Conservation (phyloP, 2,113 vertebrate species). For the Trichomycterus rosablanca region DNA sequence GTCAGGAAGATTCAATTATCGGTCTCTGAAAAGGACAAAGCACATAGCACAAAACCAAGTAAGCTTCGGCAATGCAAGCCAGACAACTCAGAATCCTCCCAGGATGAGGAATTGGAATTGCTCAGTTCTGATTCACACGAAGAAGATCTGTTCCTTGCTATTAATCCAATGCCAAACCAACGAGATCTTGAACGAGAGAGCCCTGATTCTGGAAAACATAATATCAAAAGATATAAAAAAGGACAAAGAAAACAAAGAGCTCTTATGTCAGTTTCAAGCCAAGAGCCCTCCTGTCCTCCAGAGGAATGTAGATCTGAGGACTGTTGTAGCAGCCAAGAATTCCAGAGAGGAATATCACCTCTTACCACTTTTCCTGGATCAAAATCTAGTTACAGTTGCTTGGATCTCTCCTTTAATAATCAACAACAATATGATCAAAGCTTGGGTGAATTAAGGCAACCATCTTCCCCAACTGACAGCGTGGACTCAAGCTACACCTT, state of each 20-base stretch:
- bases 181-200: conserved; percentile 63
- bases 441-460: conserved; percentile 54
- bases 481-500: conserved; percentile 71
- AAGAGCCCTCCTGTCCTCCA: conserved; percentile 54
- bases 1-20: conserved; percentile 62
- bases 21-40: conserved; percentile 54
- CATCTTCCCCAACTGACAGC: conserved; percentile 65
- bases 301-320: conserved; percentile 36
- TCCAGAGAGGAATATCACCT: conserved; percentile 27
- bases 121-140: conserved; percentile 53
- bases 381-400: conserved; percentile 58
- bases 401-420: conserved; percentile 56
- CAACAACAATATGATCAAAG: conserved; percentile 50
- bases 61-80: conserved; percentile 33
- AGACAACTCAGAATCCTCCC: conserved; percentile 56
- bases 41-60: conserved; percentile 40
- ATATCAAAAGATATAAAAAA: conserved; percentile 45
- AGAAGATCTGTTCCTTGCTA: conserved; percentile 59
- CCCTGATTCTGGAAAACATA: conserved; percentile 35
- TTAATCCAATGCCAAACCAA: conserved; percentile 56
- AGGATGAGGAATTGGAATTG: conserved; percentile 61
- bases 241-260: conserved; percentile 50
- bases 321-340: conserved; percentile 1
- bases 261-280: conserved; percentile 51
- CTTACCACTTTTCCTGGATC: not conserved